Evolutionary conservation across 2,888 invertebrate species (phyloP), one percentile per base, ranked within the genome.

Genomic region (Nasonia oneida): DNA sequence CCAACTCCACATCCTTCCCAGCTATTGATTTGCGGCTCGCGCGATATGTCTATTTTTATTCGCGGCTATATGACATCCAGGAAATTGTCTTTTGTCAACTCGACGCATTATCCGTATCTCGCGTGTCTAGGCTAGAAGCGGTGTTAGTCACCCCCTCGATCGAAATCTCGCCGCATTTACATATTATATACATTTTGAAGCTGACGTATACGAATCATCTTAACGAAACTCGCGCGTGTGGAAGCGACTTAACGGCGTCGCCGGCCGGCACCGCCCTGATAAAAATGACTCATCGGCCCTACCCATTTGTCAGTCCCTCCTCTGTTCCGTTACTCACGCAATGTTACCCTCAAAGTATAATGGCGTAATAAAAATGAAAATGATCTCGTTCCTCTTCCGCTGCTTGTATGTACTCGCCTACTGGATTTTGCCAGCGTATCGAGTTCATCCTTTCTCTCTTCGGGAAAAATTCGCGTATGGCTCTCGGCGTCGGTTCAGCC

Each of bases 251-350:
- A 87, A 87, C 85, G 87, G 84, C 57, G n/a, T 23, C 37, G 57
- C 87, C 87, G 87, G 87, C 87, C 87, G 87, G 84, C 87, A 86
- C 86, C 87, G 87, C 87, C 87, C 87, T 84, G 14, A 37, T 14
- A 47, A 29, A 50, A 14, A 73, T 86, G 84, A 87, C 82, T 87
- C 87, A 86, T 83, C 81, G n/a, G 81, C 76, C 85, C 74, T 83
- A 81, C 57, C 75, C 70, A 74, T 77, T 39, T 61, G 53, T 85
- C 15, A 18, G 70, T 37, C 37, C 37, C 37, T 57, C n/a, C 18
- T 15, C 57, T 4, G n/a, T n/a, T 6, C 4, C 15, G 15, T 18
- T 15, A 57, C 15, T 57, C 57, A 6, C 57, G 57, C 57, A 15
- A 6, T 57, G 57, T 57, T 1, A 57, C n/a, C 5, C 57, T 15